phyloP scores from a whole-genome alignment of 2,113 vertebrate species.

The Capreolus pygargus region DNA sequence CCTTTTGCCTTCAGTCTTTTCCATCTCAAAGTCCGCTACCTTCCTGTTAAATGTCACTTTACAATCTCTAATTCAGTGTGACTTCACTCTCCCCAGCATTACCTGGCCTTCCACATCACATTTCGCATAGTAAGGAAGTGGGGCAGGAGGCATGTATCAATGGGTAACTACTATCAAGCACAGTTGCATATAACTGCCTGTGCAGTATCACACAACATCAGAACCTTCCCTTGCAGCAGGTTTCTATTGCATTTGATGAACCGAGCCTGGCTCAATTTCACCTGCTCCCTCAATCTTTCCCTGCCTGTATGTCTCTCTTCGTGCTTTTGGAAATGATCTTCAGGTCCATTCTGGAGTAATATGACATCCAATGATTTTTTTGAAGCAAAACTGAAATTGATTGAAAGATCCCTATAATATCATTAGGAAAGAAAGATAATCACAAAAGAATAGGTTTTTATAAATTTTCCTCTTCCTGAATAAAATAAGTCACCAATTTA shows the following conservation, averaged over 20 bases:
- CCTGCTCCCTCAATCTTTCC: background rate
- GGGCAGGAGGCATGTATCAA: background rate
- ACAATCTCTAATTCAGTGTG: background rate
- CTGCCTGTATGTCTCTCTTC: background rate
- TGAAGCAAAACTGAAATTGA: background rate
- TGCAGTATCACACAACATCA: background rate
- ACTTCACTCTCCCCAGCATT: background rate
- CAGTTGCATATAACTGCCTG: background rate
- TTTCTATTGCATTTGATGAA: background rate
- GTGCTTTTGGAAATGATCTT: background rate
- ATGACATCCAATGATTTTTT: background rate
- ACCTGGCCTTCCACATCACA: background rate
- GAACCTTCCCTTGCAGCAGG: background rate
- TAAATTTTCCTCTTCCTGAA: background rate
- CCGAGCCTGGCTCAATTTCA: background rate
- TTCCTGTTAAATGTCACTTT: background rate
- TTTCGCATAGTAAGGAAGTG: background rate
- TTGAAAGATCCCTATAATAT: background rate
- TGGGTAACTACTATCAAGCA: background rate
- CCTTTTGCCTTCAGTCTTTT: background rate
- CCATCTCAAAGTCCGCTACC: background rate
- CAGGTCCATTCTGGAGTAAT: background rate
- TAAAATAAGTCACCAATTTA: slow-evolving; percentile 11
- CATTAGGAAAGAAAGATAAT: rapidly evolving
- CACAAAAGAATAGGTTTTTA: background rate